Conservation (phyloP, 2,797 vertebrate species). For the Eleutherodactylus coqui region DNA sequence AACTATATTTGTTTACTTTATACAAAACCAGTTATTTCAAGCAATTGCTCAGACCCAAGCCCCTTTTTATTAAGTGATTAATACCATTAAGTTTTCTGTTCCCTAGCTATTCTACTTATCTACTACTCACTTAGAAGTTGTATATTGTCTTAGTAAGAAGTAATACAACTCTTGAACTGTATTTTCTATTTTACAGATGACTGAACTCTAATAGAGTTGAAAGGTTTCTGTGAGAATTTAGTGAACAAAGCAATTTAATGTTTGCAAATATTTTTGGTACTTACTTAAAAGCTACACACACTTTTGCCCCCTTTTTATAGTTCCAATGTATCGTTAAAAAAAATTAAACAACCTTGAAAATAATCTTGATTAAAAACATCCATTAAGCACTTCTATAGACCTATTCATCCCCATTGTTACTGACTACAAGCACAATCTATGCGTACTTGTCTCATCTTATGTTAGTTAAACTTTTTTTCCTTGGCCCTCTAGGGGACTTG, state of each 20-base stretch:
- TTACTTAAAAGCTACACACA: too few relatives aligned
- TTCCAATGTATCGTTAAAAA: too few relatives aligned
- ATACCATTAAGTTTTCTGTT: neutral
- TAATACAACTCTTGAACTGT: neutral
- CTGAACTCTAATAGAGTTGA: slow-evolving; percentile 4
- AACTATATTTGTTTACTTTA: neutral
- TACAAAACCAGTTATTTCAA: neutral
- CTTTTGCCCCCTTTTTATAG: too few relatives aligned
- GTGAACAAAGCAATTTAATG: neutral
- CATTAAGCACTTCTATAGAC: too few relatives aligned
- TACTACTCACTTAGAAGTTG: neutral
- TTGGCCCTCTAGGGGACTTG: too few relatives aligned
- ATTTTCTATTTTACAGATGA: slow-evolving; percentile 9
- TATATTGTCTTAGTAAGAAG: neutral
- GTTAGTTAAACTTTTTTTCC: too few relatives aligned
- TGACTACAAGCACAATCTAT: too few relatives aligned
- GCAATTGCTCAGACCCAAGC: neutral
- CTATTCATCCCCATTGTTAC: too few relatives aligned
- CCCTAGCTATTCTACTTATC: neutral
- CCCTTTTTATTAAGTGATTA: neutral
- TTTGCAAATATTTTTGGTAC: neutral
- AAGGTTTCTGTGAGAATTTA: neutral
- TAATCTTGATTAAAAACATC: too few relatives aligned
- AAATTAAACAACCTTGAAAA: too few relatives aligned
- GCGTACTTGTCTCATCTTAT: too few relatives aligned